These are phyloP conservation scores for Formicarius rufipectus DNA, from an alignment of 2,113 vertebrate species.

Conservation along the genomic window DNA sequence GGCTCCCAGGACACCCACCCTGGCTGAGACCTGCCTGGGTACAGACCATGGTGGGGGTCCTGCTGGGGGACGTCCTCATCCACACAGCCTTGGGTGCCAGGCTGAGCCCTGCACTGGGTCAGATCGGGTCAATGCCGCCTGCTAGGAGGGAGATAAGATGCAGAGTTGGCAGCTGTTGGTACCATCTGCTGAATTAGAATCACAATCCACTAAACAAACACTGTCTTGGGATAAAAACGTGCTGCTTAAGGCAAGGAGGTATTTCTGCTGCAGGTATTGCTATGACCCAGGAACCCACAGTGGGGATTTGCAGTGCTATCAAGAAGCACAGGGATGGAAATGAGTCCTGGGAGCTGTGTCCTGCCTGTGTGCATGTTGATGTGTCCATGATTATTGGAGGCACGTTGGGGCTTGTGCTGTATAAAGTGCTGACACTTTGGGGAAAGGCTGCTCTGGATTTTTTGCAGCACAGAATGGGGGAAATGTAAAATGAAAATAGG, in stretches of 20 bases:
- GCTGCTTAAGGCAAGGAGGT: background rate
- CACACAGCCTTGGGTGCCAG: background rate
- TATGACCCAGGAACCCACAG: background rate
- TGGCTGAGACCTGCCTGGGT: background rate
- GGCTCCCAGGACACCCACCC: background rate
- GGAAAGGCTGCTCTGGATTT: background rate
- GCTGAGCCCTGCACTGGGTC: background rate
- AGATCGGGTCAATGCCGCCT: background rate
- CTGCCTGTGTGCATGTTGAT: background rate
- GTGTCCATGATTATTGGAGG: background rate
- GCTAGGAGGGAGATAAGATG: conserved; percentile 26
- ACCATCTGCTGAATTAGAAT: conserved; percentile 39
- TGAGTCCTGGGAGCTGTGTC: background rate
- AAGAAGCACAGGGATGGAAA: background rate
- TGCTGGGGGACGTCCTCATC: background rate
- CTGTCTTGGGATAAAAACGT: background rate
- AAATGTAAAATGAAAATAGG: background rate
- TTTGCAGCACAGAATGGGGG: background rate
- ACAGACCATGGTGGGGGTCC: background rate
- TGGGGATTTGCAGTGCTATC: background rate
- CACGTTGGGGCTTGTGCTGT: background rate
- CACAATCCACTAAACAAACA: conserved; percentile 9
- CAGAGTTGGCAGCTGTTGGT: conserved; percentile 33
- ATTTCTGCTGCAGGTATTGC: conserved; percentile 12
- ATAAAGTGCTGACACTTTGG: background rate